These are phyloP conservation scores for Mya arenaria DNA, from an alignment of 1,140 invertebrate species.

Conservation along the genomic window DNA sequence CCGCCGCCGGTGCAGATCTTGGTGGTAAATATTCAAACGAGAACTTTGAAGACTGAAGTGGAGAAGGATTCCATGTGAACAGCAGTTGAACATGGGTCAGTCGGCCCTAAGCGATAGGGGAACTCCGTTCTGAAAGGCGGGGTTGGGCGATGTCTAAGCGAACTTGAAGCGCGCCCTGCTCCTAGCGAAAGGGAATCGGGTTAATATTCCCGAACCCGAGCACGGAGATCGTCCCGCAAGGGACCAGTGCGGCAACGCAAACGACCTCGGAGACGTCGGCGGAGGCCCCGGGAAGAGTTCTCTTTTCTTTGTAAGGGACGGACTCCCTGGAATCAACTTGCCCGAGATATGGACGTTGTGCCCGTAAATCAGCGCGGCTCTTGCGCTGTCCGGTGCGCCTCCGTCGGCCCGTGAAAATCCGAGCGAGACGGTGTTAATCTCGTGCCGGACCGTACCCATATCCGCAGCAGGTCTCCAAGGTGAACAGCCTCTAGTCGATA, in stretches of 20 bases:
- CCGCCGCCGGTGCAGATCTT: conserved; percentile 92
- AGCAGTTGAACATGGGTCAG: conserved; percentile 94
- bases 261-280: conserved; percentile 87
- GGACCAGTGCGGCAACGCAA: conserved; percentile 84
- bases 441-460: conserved; percentile 87
- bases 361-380: conserved; percentile 80
- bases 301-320: conserved; percentile 87
- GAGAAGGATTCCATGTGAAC: conserved; percentile 94
- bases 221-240: conserved; percentile 71
- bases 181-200: conserved; percentile 82
- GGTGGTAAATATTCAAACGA: conserved; percentile 93
- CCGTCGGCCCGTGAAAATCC: conserved; percentile 90
- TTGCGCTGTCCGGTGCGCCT: conserved; percentile 81
- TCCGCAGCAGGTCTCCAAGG: conserved; percentile 94
- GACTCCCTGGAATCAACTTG: conserved; percentile 85
- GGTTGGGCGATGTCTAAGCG: conserved; percentile 34
- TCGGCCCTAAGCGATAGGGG: conserved; percentile 86
- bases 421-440: conserved; percentile 87
- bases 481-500: conserved; percentile 89
- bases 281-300: conserved; percentile 89
- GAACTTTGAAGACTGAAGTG: conserved; percentile 92
- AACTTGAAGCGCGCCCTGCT: conserved; percentile 14
- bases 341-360: conserved; percentile 79
- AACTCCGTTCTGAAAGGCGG: conserved; percentile 77
- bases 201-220: conserved; percentile 83